Evolutionary conservation across 2,113 vertebrate species (phyloP).

Genomic region (Pao palembangensis): DNA sequence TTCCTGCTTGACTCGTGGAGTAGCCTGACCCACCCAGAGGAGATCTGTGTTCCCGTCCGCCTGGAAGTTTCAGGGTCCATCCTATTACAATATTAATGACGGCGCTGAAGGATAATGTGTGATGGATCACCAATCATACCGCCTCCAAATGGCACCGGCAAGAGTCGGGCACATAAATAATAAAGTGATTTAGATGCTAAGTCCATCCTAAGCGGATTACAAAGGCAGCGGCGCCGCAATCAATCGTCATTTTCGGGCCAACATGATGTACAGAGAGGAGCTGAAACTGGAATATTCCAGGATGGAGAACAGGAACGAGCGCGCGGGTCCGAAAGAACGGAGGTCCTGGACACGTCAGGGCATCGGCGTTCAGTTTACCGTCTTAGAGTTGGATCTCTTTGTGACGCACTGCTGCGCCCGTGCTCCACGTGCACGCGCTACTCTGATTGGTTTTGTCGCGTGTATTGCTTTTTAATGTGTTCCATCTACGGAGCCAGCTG

Average conservation of each 20-base stretch:
- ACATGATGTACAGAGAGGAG: conserved; percentile 56
- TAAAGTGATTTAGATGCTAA: conserved; percentile 74
- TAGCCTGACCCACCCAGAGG: conserved; percentile 25
- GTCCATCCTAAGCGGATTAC: conserved; percentile 75
- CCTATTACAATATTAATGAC: conserved; percentile 70
- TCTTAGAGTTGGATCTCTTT: not conserved
- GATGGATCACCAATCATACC: conserved; percentile 72
- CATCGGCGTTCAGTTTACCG: no score
- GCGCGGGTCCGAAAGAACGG: not conserved
- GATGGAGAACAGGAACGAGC: conserved; percentile 14
- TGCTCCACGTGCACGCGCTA: not conserved
- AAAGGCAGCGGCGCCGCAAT: conserved; percentile 66
- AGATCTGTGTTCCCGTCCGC: conserved; percentile 40
- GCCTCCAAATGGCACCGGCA: conserved; percentile 62
- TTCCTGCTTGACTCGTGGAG: conserved; percentile 46
- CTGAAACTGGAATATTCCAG: conserved; percentile 28
- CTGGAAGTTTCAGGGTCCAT: conserved; percentile 61
- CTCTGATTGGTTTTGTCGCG: not conserved
- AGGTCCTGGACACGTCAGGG: no score
- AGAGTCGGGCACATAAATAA: conserved; percentile 71
- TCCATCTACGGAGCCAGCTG: not conserved
- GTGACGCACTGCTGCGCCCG: no score
- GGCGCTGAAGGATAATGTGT: conserved; percentile 66
- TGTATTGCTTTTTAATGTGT: not conserved
- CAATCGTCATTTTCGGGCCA: conserved; percentile 69